Evolutionary conservation across 92 coral and sea anemone genomes (phyloP).

Genomic region (Parazoanthus atlanticus): DNA sequence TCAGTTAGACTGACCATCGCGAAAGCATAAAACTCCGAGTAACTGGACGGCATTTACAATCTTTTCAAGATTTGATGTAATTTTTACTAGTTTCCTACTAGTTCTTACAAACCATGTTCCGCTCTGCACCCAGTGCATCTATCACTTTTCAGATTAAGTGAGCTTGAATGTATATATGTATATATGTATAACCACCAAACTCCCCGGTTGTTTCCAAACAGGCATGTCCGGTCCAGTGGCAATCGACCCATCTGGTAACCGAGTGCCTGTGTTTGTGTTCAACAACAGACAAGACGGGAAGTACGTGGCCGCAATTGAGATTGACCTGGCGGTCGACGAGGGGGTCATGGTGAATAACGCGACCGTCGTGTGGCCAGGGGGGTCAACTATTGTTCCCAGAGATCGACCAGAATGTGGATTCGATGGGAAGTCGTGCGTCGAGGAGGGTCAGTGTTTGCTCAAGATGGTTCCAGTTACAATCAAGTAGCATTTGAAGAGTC

Average conservation of each 20-base stretch:
- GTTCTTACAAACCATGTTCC: too few relatives aligned
- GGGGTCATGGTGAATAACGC: slow-evolving; percentile 29
- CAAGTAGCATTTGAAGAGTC: too few relatives aligned
- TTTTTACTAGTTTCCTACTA: too few relatives aligned
- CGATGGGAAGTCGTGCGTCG: slow-evolving; percentile 50
- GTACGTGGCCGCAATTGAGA: slow-evolving; percentile 46
- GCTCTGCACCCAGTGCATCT: too few relatives aligned
- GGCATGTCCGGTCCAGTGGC: slow-evolving; percentile 82
- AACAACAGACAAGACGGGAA: slow-evolving; percentile 60
- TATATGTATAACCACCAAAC: neutral
- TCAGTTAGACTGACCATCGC: too few relatives aligned
- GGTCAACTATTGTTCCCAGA: slow-evolving; percentile 62
- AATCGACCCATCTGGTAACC: slow-evolving; percentile 69
- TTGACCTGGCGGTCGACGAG: slow-evolving; percentile 40
- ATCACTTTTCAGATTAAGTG: too few relatives aligned
- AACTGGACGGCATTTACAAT: too few relatives aligned
- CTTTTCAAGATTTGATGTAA: too few relatives aligned
- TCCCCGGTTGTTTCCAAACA: slow-evolving; percentile 12
- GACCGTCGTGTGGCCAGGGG: slow-evolving; percentile 77
- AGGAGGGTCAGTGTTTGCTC: neutral
- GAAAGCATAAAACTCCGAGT: too few relatives aligned
- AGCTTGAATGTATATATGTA: too few relatives aligned
- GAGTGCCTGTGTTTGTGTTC: slow-evolving; percentile 76
- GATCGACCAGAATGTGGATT: slow-evolving; percentile 78
- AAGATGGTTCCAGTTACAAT: too few relatives aligned